Base-by-base conservation (phyloP, 2,113 vertebrate genomes). In the Callocephalon fimbriatum region DNA sequence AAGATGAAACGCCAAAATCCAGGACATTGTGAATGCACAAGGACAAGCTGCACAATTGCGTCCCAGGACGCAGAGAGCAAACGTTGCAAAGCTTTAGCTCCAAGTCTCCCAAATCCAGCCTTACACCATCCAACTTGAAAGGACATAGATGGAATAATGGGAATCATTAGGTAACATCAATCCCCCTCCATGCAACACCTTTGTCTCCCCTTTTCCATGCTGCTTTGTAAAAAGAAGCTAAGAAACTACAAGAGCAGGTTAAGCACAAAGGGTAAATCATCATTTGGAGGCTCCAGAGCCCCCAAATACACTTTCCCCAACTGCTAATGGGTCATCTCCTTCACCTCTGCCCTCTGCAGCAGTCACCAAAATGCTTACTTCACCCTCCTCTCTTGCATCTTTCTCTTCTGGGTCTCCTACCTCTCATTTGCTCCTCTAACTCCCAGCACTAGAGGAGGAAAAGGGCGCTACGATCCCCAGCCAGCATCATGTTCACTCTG, bases 1-100 rank as follows among this genome's bases (percentile, higher is more conserved):
- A 31, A 23, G 27, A 32, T 1, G 2, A 50, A 71, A 75, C 45
- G n/a, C 17, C 63, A 16, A 59, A 86, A 73, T 38, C 25, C 44
- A 63, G 54, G 61, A 38, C 26, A 7, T 1, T 0, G 2, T 6
- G 31, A 70, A 40, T 1, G 35, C 62, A n/a, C 15, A 6, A 19
- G 56, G 61, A 37, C 17, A 35, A 56, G 85, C 29, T 17, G 56
- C 48, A 29, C 2, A 5, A 45, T 0, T 5, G 6, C 2, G 1
- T 22, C 31, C 26, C n/a, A 45, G 48, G 25, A 84, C 27, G 17
- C 44, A 61, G 15, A 4, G 8, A 35, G 29, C 19, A 48, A 6
- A 2, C 7, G 6, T 0, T 6, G 25, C 19, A 6, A 21, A 72
- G 25, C 37, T 50, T 48, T 0, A 35, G 42, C 40, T 59, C 58